These are phyloP conservation scores for Sebastes minor DNA, from an alignment of 2,797 vertebrate genomes.

Conservation along the genomic window DNA sequence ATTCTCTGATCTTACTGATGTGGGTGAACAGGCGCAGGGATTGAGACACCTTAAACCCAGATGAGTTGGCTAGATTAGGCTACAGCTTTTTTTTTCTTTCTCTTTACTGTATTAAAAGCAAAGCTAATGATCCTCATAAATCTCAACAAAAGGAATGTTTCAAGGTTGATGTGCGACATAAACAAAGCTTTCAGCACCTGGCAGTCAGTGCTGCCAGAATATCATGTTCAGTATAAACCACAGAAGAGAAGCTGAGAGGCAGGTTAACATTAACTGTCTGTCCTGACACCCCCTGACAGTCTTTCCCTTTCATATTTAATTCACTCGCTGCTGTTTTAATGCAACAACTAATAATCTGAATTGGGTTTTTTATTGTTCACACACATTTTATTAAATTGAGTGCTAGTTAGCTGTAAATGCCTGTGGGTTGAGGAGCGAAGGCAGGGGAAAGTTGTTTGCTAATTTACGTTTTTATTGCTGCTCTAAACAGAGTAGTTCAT, in stretches of 20 bases:
- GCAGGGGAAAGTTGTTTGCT: conserved; percentile 27
- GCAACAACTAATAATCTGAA: conserved; percentile 8
- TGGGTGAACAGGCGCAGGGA: conserved; percentile 52
- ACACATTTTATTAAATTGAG: conserved; percentile 34
- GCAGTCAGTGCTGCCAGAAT: conserved; percentile 67
- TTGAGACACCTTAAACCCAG: conserved; percentile 67
- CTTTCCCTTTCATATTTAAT: not conserved
- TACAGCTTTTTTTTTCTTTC: conserved; percentile 18
- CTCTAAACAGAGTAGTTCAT: conserved; percentile 39
- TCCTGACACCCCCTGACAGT: conserved; percentile 34
- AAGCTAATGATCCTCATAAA: conserved; percentile 75
- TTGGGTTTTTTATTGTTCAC: conserved; percentile 25
- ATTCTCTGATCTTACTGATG: conserved; percentile 67
- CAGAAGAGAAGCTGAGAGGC: conserved; percentile 53
- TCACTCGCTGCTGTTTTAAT: not conserved
- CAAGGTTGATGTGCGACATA: conserved; percentile 69
- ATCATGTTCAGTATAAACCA: conserved; percentile 73
- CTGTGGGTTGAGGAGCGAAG: conserved; percentile 15
- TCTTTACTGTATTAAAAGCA: conserved; percentile 67
- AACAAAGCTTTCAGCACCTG: conserved; percentile 79
- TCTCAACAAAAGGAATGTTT: conserved; percentile 72
- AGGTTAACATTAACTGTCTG: conserved; percentile 56
- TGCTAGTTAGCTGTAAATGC: conserved; percentile 20
- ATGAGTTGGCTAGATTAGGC: conserved; percentile 67
- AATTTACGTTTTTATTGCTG: conserved; percentile 56